Percentiles rank a stretch among this genome's conserved stretches.
These are phyloP conservation scores for Hippocampus kuda DNA, from an alignment of 2,797 vertebrate genomes.

Conservation along the genomic window DNA sequence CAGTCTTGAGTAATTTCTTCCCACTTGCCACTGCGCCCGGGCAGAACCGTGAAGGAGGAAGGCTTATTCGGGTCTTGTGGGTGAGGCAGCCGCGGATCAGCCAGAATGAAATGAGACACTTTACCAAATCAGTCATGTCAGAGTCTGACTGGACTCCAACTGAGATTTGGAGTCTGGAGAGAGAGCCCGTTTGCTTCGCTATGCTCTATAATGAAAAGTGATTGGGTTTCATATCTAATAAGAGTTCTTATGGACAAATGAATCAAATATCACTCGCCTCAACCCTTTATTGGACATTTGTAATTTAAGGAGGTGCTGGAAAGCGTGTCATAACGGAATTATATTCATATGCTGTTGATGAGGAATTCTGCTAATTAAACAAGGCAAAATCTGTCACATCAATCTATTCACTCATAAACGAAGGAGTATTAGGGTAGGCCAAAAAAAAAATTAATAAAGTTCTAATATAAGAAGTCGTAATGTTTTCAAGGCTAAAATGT, in stretches of 20 bases:
- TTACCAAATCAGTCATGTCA: constrained; percentile 36
- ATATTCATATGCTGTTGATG: neutral
- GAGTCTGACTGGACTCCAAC: constrained; percentile 4
- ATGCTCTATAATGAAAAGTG: neutral
- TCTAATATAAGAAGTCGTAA: neutral
- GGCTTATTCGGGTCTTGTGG: constrained; percentile 51
- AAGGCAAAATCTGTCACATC: neutral
- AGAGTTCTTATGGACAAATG: neutral
- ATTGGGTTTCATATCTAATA: neutral
- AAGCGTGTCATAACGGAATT: neutral
- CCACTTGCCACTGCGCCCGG: constrained; percentile 58
- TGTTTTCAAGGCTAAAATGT: no score
- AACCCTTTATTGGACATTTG: neutral
- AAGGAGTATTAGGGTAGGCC: neutral
- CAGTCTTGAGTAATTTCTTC: constrained; percentile 69
- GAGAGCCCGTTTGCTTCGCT: neutral
- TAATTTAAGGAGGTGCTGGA: neutral
- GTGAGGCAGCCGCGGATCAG: constrained; percentile 30
- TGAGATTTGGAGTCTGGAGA: neutral
- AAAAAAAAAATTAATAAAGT: neutral
- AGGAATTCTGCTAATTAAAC: neutral
- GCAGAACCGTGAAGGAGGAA: constrained; percentile 57
- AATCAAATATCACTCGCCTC: neutral
- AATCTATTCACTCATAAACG: neutral
- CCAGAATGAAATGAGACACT: constrained; percentile 39